Evolutionary conservation across 2,888 invertebrate species (phyloP).

Genomic region (Luperina nickerlii): DNA sequence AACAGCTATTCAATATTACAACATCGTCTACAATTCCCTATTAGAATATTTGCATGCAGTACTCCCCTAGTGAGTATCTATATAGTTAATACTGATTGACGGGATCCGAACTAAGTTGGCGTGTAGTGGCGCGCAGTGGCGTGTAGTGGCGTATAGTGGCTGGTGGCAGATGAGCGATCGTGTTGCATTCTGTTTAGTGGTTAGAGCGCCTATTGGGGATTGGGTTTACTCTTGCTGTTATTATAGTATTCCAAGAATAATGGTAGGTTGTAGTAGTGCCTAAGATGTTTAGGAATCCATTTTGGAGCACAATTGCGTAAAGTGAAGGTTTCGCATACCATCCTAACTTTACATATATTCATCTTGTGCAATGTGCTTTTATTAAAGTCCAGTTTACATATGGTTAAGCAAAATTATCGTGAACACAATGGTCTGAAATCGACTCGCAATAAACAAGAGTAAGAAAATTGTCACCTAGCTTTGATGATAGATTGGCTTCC

Average conservation of each 20-base stretch:
- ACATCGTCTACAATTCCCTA: constrained; percentile 3
- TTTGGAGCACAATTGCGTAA: background rate
- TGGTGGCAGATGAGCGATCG: constrained; percentile 29
- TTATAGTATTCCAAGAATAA: background rate
- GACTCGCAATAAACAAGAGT: background rate
- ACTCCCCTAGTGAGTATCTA: constrained; percentile 23
- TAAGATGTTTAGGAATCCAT: background rate
- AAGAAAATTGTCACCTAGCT: background rate
- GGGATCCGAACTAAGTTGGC: constrained; percentile 31
- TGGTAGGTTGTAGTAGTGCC: background rate
- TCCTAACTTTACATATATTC: too few relatives aligned
- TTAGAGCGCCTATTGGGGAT: constrained; percentile 3
- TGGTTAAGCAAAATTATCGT: background rate
- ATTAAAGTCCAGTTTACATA: background rate
- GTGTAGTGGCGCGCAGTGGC: constrained; percentile 21
- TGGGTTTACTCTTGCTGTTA: background rate
- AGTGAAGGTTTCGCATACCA: background rate
- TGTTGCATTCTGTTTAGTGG: constrained; percentile 6
- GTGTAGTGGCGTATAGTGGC: background rate
- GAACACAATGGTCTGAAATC: background rate
- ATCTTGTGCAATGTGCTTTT: background rate
- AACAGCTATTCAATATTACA: constrained; percentile 11
- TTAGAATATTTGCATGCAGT: constrained; percentile 11
- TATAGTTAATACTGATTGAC: constrained; percentile 52
- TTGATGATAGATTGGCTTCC: background rate